Percentiles rank a stretch among this genome's conserved stretches.
Evolutionary conservation across 2,797 vertebrate genomes (phyloP).

Genomic region (Rousettus madagascariensis): DNA sequence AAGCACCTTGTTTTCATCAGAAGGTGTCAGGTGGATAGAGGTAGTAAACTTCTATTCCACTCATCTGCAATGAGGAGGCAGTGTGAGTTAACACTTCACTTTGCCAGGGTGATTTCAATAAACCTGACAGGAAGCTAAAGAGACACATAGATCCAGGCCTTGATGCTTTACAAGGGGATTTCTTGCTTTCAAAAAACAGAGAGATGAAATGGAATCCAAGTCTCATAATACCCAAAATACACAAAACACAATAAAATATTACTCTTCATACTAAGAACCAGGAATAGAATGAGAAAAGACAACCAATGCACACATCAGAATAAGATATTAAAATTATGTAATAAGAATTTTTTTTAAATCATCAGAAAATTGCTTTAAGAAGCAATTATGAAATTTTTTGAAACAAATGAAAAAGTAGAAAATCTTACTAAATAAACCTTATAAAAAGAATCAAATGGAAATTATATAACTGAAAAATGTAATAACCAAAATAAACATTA

Average conservation of each 20-base stretch:
- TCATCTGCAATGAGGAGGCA: background rate
- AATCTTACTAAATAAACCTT: background rate
- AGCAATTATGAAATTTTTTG: background rate
- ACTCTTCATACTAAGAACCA: background rate
- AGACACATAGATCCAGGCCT: background rate
- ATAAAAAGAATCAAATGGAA: background rate
- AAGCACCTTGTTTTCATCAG: background rate
- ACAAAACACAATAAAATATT: background rate
- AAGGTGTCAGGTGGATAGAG: background rate
- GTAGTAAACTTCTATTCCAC: background rate
- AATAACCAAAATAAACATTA: background rate
- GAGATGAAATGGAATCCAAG: background rate
- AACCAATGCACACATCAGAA: background rate
- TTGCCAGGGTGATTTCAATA: background rate
- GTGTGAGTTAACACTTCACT: background rate
- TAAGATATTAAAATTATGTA: background rate
- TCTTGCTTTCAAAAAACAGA: background rate
- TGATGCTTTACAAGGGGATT: background rate
- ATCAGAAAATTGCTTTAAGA: background rate
- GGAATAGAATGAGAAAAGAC: background rate
- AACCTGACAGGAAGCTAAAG: background rate
- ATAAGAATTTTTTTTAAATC: background rate
- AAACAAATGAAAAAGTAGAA: background rate
- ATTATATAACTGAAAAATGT: background rate
- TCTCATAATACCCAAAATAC: background rate